Evolutionary conservation across 53 echinoderm and acorn worm species (phyloP), one percentile per base, ranked within the genome.

Genomic region (Astropecten irregularis): DNA sequence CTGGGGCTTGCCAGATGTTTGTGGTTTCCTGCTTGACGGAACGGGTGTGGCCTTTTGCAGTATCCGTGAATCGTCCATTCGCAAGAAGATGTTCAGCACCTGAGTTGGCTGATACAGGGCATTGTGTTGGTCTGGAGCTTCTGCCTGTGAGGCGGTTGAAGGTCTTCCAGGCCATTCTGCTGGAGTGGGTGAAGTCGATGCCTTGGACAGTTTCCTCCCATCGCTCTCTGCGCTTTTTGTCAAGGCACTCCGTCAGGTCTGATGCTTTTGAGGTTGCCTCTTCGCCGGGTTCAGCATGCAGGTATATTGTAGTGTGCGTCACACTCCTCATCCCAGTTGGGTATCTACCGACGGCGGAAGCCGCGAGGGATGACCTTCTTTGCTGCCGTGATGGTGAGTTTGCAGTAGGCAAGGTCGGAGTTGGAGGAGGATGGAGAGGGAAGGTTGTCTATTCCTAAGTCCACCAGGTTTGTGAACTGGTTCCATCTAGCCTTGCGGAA

Each of bases 121-220:
- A 84, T 7, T 71, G 27, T 72, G 57, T 71, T 11, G 72, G 85
- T 25, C 33, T 2, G 30, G 72, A 44, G 49, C 50, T 76, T 15
- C 54, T 47, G 38, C 76, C 66, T 52, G 65, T 73, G 76, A 76
- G 76, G 63, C 66, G 76, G 55, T 86, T 74, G 30, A 53, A 27
- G 52, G 50, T 59, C 35, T 38, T 61, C 72, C 72, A 71, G 19
- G 72, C 60, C 47, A 30, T 44, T 30, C 85, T 58, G 31, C 85
- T 84, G 32, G 72, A 84, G 40, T 84, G 83, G 26, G 83, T 83
- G 83, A 83, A 83, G 40, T 83, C n/a, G n/a, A n/a, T n/a, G n/a
- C n/a, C n/a, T n/a, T n/a, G n/a, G n/a, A n/a, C n/a, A n/a, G n/a
- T n/a, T 38, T 86, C 66, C 26, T 49, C 76, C 86, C 86, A 86